Base-by-base conservation (phyloP, 1,140 invertebrate genomes). In the Cydia fagiglandana region DNA sequence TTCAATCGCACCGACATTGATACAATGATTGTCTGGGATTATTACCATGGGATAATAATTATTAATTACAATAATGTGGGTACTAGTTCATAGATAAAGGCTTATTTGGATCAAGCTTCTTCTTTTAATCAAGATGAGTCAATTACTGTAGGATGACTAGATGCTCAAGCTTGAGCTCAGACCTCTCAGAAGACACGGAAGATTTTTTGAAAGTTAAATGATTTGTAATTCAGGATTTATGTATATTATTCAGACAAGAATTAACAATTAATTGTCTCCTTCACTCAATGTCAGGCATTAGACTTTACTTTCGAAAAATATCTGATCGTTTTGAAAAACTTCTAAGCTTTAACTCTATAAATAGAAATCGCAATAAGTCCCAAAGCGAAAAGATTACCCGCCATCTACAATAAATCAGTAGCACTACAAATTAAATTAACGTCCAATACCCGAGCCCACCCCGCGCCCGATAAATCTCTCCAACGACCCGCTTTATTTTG, bases 391-490 rank as follows among this genome's bases (percentile, higher is more conserved):
- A 47, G 45, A 47, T 47, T 47, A 12, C 45, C 38, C 38, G 38
- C 38, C 9, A 41, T 50, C 50, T 53, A 53, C 50, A 53, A 53
- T 53, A 53, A 53, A 53, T 53, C 50, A 53, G 50, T 53, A 53
- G 50, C 50, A 53, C 15, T 17, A 53, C 50, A 53, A 53, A 53
- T 53, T 53, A 53, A 53, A 53, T 53, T 53, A 53, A 50, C 47
- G 47, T 50, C 50, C n/a, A 53, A 17, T 17, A 17, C 15, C 50
- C 50, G 50, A 15, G 47, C 15, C 50, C 50, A 53, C 50, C 50
- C 50, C 50, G 50, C n/a, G 50, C n/a, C 50, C 50, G 50, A 53
- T 53, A 53, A 53, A 53, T 53, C 50, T 53, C 50, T n/a, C 50
- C 50, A 17, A 50, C 47, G 47, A 50, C 15, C 47, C 47, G 15